Evolutionary conservation across 1,140 invertebrate genomes (phyloP), one percentile per base, ranked within the genome.

Genomic region (Hycleus cichorii): DNA sequence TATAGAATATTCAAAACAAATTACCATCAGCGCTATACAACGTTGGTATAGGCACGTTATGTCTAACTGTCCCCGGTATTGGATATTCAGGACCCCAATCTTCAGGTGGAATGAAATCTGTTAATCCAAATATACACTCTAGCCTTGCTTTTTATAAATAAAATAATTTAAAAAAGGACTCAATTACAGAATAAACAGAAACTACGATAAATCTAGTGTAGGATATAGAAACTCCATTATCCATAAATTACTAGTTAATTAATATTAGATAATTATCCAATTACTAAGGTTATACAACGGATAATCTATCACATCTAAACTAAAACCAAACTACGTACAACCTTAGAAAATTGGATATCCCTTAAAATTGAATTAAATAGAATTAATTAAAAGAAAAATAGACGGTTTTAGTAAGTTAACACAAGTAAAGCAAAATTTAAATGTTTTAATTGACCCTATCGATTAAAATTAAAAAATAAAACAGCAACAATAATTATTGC

Each of bases 11-110:
- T 7, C 43, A 44, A 9, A 57, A 61, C 12, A 47, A 64, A 69
- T 69, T 76, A 77, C 79, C 79, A 69, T 86, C 84, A 38, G 81
- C 83, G 65, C 81, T 87, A 70, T 89, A 89, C 2, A 89, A 74
- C 0, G 86, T 89, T 1, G 87, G 85, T 80, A 89, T 87, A 8
- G 84, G 87, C 58, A 90, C 80, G 51, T 83, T 82, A 72, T 77
- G 74, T 64, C 72, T 71, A 47, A 75, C 72, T 10, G 73, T 70
- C 42, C 76, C 77, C 67, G 81, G 80, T 46, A 83, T 69, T 3
- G 81, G 79, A 72, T 81, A 83, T 67, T 85, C 85, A 2, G 81
- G 74, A 6, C 81, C 80, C 83, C 82, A 85, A 65, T 85, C 82
- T 66, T 84, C 83, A 51, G 80, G 79, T 42, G 72, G 64, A 46